Evolutionary conservation across 2,888 invertebrate genomes (phyloP), one percentile per base, ranked within the genome.

Genomic region (Eupithecia inturbata): DNA sequence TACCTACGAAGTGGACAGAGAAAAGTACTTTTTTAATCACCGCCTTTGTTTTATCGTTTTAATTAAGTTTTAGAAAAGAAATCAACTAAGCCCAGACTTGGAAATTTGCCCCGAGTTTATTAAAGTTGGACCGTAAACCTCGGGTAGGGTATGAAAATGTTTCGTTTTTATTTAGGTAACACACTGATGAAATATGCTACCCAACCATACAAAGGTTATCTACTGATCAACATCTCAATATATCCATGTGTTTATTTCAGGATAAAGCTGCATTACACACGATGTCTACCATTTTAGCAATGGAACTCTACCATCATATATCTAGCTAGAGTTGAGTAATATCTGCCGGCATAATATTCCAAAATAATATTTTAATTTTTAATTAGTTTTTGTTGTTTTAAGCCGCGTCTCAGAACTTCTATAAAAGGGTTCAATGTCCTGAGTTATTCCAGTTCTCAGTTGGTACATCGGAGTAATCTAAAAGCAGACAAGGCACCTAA

Each of bases 391-490:
- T 71, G 63, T 74, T 74, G 67, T 67, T 70, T 60, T 67, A 62
- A 36, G 16, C 53, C 39, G 33, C 53, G 14, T 22, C 62, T 63
- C 62, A 28, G 3, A 71, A 70, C n/a, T 19, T 62, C 41, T 60
- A 33, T 36, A 66, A 12, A 31, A 63, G 64, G 33, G 63, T 45
- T 71, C 64, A 68, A 68, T 45, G 64, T 39, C 26, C 68, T 68
- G 41, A 67, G 62, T 70, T 67, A 70, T 67, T 70, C 66, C 57
- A 49, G 68, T 62, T 64, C 68, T 16, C 57, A 70, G 66, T 33
- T 66, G 39, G 74, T 69, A 68, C 68, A 71, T 76, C 53, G 70
- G 75, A 79, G 75, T 77, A 78, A 78, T 78, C 72, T 74, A 74
- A 70, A 67, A 71, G 62, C 68, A 75, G 75, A 74, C 76, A 77